Evolutionary conservation across 2,113 vertebrate species (phyloP).

Genomic region (Oenanthe oenanthe): DNA sequence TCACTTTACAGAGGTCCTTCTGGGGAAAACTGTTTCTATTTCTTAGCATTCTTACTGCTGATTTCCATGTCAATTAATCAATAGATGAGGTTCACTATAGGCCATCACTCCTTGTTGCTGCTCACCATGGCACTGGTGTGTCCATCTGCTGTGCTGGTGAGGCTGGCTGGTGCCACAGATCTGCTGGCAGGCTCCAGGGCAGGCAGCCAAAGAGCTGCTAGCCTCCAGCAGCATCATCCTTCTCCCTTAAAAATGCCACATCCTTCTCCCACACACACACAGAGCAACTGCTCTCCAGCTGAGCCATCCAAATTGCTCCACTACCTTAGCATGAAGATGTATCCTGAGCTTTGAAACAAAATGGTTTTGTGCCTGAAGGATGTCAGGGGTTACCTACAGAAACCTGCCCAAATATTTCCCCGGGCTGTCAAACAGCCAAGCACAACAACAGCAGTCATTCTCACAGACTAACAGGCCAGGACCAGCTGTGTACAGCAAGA

Average conservation of each 20-base stretch:
- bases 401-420: background rate
- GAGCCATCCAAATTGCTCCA: background rate
- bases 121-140: background rate
- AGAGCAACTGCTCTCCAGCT: background rate
- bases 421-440: background rate
- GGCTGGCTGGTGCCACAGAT: background rate
- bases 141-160: conserved; percentile 5
- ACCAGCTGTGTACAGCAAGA: background rate
- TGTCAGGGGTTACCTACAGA: background rate
- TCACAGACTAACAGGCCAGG: background rate
- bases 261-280: background rate
- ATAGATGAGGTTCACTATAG: background rate
- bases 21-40: background rate
- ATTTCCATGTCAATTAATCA: background rate
- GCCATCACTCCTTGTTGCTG: background rate
- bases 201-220: conserved; percentile 35
- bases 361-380: rapidly evolving
- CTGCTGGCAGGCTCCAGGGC: conserved; percentile 24
- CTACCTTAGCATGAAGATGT: background rate
- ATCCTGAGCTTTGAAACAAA: background rate
- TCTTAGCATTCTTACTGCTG: background rate
- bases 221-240: background rate
- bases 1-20: background rate
- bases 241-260: background rate
- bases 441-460: background rate